These are phyloP conservation scores for Urechis unicinctus DNA, from an alignment of 2,888 invertebrate species.

Conservation along the genomic window DNA sequence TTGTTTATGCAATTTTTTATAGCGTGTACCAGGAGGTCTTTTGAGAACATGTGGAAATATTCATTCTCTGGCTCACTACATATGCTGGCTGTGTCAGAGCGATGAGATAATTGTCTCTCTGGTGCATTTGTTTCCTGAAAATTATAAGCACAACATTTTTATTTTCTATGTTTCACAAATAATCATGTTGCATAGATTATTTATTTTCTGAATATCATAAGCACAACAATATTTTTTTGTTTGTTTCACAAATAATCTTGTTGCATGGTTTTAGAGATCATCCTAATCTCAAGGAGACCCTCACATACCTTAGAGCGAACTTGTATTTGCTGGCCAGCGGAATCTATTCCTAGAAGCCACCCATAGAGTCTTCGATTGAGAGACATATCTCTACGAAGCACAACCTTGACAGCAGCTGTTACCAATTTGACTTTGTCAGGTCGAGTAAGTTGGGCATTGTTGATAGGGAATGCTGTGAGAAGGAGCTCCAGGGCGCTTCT, in stretches of 20 bases:
- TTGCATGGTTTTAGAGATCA: too few relatives aligned
- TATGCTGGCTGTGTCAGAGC: neutral
- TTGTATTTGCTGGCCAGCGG: slow-evolving; percentile 11
- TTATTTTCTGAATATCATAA: too few relatives aligned
- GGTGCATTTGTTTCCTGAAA: too few relatives aligned
- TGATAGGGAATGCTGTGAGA: slow-evolving; percentile 75
- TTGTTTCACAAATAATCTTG: too few relatives aligned
- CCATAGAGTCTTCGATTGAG: slow-evolving; percentile 77
- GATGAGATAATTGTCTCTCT: neutral
- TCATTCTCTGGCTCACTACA: slow-evolving; percentile 11
- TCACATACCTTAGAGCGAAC: neutral
- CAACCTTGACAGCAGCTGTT: slow-evolving; percentile 59
- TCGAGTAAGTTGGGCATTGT: slow-evolving; percentile 62
- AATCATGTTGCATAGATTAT: too few relatives aligned
- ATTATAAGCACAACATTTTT: too few relatives aligned
- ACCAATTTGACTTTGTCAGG: slow-evolving; percentile 62
- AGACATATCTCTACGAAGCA: slow-evolving; percentile 81
- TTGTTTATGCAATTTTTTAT: slow-evolving; percentile 25
- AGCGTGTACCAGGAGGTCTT: slow-evolving; percentile 56
- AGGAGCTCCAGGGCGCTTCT: slow-evolving; percentile 77
- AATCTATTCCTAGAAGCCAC: slow-evolving; percentile 72
- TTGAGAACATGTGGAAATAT: slow-evolving; percentile 59
- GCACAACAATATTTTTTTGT: too few relatives aligned
- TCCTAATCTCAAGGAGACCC: too few relatives aligned
- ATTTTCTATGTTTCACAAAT: too few relatives aligned